Base-by-base conservation (phyloP, 2,113 vertebrate genomes). In the Macquaria australasica region DNA sequence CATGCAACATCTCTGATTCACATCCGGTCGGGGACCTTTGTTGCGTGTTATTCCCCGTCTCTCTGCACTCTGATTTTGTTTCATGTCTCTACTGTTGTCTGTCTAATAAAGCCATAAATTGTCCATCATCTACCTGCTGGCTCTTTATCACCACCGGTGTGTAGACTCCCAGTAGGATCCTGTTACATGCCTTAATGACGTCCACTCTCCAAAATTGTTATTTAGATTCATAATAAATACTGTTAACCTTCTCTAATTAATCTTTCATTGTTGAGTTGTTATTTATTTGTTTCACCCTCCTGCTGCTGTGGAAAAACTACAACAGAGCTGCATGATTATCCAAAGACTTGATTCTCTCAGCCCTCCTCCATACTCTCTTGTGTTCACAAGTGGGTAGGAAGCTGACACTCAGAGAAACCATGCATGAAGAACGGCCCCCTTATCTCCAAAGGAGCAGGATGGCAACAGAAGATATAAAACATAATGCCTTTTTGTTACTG, bases 281-380 rank as follows among this genome's bases (percentile, higher is more conserved):
- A 15, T 34, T 18, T 28, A 41, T 41, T 5, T 67, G 11, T 62
- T 82, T 77, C 39, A 14, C 64, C 9, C 43, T 82, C 43, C 20
- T 41, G 76, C 60, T 72, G 64, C 28, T 60, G 39, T 14, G 34
- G 3, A 25, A 39, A 21, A 85, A 72, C 31, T 20, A 41, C 58
- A 74, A 18, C 62, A 72, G 55, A 59, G 12, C 8, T 68, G 69
- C 58, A 18, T 21, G 15, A 71, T 34, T 23, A 51, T 85, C 15
- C 83, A 85, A 87, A 94, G 90, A 91, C 85, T 92, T 94, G 84
- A 93, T 94, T 95, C 91, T 95, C 92, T 94, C 87, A 86, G 73
- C 66, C 81, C 75, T 93, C 86, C 64, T 70, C 79, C 66, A 37
- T 51, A 53, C 64, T 84, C 73, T 78, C 63, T 12, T 18, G 63